Evolutionary conservation across 1,140 invertebrate genomes (phyloP), one percentile per base, ranked within the genome.

Genomic region (Brachionus rotundiformis): DNA sequence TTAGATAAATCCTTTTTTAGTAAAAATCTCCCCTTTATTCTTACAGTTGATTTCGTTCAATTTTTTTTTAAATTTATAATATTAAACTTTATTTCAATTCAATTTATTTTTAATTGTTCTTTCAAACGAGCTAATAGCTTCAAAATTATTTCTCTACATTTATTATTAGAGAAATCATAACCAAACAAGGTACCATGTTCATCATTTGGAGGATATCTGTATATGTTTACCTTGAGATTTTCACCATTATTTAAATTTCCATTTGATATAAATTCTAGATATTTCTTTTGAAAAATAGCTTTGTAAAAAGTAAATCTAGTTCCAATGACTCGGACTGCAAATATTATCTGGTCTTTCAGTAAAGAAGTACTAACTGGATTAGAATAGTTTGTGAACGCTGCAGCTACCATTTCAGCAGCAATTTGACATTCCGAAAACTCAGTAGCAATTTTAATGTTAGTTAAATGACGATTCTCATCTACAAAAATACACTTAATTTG

Each of bases 261-360:
- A 11, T 6, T 23, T 19, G 19, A 41, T n/a, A 73, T 44, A 25
- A 39, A 25, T 44, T 73, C 68, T 27, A 73, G 41, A 29, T 73
- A 73, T 44, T 13, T 44, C 27, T 73, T 73, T 10, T 23, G 19
- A 19, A 73, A 39, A 41, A 44, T 25, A 47, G 36, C 36, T 44
- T 73, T 73, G 41, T 73, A 73, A 73, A 73, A 73, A 8, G 68
- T 73, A 73, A 73, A 73, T 19, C 39, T 73, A 1, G 68, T 41
- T 7, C 68, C 68, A 73, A 73, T 73, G 3, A 73, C 39, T 11
- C 68, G n/a, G 7, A 73, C 68, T 8, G 39, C 68, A 73, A 41
- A 73, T 3, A 73, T 47, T 31, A n/a, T 25, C 25, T 73, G 68
- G 29, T 73, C 68, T 41, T 73, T 23, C n/a, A 73, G 25, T 39